phyloP scores from a whole-genome alignment of 1,140 invertebrate genomes.

The Caenorhabditis briggsae region DNA sequence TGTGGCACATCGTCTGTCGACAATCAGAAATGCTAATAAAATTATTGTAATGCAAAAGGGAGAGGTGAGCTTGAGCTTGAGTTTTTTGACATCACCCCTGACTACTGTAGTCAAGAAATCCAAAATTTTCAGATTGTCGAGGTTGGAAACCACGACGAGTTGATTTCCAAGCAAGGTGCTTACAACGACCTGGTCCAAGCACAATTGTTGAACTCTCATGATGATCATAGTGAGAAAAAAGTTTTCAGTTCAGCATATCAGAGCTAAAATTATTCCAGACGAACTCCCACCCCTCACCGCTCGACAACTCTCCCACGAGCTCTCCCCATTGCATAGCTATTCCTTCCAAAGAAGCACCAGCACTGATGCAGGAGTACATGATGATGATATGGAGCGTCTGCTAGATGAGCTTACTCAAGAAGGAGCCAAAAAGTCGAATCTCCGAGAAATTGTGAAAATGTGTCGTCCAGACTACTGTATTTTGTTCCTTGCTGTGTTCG shows the following conservation, averaged over 20 bases:
- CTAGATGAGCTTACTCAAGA: constrained; percentile 62
- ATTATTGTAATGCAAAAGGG: constrained; percentile 78
- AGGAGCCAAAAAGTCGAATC: constrained; percentile 59
- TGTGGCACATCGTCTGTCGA: constrained; percentile 83
- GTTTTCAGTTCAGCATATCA: neutral
- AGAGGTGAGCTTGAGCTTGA: constrained; percentile 27
- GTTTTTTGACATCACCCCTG: neutral
- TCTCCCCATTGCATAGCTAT: neutral
- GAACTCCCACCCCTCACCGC: neutral
- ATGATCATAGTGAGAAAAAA: constrained; percentile 17
- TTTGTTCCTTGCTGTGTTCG: constrained; percentile 61
- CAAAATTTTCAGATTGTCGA: constrained; percentile 36
- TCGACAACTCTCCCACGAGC: neutral
- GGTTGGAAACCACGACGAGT: constrained; percentile 79
- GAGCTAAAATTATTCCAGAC: neutral
- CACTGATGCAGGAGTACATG: constrained; percentile 21
- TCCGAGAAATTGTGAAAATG: constrained; percentile 64
- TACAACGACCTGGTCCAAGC: constrained; percentile 81
- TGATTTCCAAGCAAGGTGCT: constrained; percentile 79
- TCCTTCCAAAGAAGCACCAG: neutral
- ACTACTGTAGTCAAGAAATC: neutral
- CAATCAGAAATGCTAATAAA: constrained; percentile 83
- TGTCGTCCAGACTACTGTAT: constrained; percentile 65
- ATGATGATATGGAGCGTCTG: constrained; percentile 37
- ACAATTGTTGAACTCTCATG: constrained; percentile 77